phyloP scores from a whole-genome alignment of 2,888 invertebrate genomes.

The Ischnura elegans region DNA sequence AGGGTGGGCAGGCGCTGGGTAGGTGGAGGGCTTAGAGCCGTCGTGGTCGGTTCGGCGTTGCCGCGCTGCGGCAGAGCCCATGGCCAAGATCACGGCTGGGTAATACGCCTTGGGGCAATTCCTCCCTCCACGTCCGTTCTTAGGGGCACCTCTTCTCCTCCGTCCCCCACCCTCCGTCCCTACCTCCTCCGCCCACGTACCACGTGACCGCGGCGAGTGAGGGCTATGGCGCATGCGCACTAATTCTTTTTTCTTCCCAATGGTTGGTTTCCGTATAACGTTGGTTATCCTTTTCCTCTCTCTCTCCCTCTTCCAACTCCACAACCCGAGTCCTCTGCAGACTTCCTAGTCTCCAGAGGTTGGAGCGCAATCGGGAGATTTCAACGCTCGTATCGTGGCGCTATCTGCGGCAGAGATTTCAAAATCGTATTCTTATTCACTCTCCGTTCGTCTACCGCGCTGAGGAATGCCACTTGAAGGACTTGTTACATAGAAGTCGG shows the following conservation, averaged over 20 bases:
- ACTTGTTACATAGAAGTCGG: not conserved
- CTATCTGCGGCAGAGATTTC: slow-evolving; percentile 6
- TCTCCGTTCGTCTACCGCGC: not conserved
- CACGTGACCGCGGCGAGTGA: slow-evolving; percentile 49
- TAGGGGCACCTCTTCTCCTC: not conserved
- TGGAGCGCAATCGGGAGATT: slow-evolving; percentile 25
- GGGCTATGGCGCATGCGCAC: slow-evolving; percentile 64
- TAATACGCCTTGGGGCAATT: slow-evolving; percentile 56
- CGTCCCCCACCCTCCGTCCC: not conserved
- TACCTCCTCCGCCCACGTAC: slow-evolving; percentile 53
- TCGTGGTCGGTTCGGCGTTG: slow-evolving; percentile 49
- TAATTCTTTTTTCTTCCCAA: slow-evolving; percentile 6
- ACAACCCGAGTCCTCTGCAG: slow-evolving; percentile 29
- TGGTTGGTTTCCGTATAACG: slow-evolving; percentile 49
- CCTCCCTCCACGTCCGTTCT: slow-evolving; percentile 5
- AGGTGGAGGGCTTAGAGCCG: slow-evolving; percentile 23
- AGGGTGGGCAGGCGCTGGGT: too few relatives aligned
- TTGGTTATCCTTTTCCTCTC: not conserved
- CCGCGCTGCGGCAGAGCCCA: slow-evolving; percentile 53
- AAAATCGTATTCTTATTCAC: not conserved
- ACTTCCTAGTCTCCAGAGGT: slow-evolving; percentile 36
- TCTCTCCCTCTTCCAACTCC: not conserved
- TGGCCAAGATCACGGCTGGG: slow-evolving; percentile 66
- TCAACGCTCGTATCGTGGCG: slow-evolving; percentile 32
- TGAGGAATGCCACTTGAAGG: not conserved